These are phyloP conservation scores for Hoplostethus mediterraneus DNA, from an alignment of 2,797 vertebrate genomes.

Conservation along the genomic window DNA sequence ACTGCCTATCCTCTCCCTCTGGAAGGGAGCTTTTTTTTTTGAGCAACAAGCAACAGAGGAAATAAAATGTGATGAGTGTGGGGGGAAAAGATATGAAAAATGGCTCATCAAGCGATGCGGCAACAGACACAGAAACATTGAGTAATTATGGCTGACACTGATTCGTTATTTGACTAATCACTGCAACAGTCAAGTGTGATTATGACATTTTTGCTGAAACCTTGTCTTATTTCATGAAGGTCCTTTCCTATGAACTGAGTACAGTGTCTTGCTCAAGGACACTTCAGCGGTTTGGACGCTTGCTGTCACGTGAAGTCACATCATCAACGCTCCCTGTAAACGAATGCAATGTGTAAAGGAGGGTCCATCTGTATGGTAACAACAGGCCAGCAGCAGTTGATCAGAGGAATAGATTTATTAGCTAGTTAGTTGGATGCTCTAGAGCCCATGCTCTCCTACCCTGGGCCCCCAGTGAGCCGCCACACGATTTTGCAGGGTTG, in stretches of 20 bases:
- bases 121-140: conserved; percentile 55
- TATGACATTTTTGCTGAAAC: conserved; percentile 52
- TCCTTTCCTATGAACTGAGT: conserved; percentile 1
- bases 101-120: conserved; percentile 57
- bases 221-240: conserved; percentile 22
- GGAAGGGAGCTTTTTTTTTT: conserved; percentile 42
- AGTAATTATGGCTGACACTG: conserved; percentile 67
- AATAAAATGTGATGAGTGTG: conserved; percentile 67
- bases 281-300: conserved; percentile 27
- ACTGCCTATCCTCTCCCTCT: conserved; percentile 51
- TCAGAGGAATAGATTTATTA: neutral
- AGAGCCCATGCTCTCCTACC: conserved; percentile 3
- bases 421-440: conserved; percentile 11
- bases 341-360: conserved; percentile 16
- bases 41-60: conserved; percentile 44
- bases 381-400: neutral
- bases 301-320: conserved; percentile 28
- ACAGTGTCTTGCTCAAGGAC: conserved; percentile 46
- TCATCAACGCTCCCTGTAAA: conserved; percentile 30
- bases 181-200: conserved; percentile 51
- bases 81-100: conserved; percentile 40
- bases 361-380: conserved; percentile 23
- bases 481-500: conserved; percentile 1
- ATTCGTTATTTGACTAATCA: conserved; percentile 67
- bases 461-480: neutral